Conservation (phyloP, 2,888 invertebrate species). For the Leptopilina myrica region DNA sequence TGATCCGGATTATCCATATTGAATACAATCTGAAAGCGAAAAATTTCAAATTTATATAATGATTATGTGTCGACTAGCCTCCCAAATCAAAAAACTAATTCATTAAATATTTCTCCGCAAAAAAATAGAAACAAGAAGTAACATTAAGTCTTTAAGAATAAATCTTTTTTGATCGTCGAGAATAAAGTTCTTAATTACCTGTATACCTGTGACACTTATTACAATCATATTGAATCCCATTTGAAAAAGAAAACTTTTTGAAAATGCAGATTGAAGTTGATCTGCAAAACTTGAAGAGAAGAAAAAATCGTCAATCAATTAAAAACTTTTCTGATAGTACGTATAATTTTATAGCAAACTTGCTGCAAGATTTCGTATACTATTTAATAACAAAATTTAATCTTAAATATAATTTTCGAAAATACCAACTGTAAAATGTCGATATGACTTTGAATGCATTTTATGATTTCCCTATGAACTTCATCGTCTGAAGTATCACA, state of each 20-base stretch:
- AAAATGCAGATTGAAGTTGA: slow-evolving; percentile 11
- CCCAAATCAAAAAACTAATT: too few species aligned
- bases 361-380: too few species aligned
- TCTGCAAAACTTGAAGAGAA: slow-evolving; percentile 11
- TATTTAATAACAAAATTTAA: too few species aligned
- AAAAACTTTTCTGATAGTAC: too few species aligned
- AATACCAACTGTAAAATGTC: slow-evolving; percentile 13
- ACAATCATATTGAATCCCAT: slow-evolving; percentile 18
- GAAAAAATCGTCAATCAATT: not conserved
- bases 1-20: slow-evolving; percentile 7
- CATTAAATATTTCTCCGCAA: too few species aligned
- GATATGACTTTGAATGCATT: not conserved
- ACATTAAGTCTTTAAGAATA: too few species aligned
- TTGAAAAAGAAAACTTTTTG: slow-evolving; percentile 33
- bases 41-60: too few species aligned
- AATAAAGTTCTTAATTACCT: slow-evolving; percentile 8
- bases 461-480: not conserved
- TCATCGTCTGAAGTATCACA: not conserved
- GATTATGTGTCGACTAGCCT: too few species aligned
- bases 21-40: slow-evolving; percentile 8
- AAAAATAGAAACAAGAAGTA: too few species aligned
- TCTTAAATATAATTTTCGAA: not conserved
- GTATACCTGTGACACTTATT: slow-evolving; percentile 24
- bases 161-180: too few species aligned
- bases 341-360: too few species aligned